Conservation (phyloP, 2,797 vertebrate genomes). For the Varecia variegata region DNA sequence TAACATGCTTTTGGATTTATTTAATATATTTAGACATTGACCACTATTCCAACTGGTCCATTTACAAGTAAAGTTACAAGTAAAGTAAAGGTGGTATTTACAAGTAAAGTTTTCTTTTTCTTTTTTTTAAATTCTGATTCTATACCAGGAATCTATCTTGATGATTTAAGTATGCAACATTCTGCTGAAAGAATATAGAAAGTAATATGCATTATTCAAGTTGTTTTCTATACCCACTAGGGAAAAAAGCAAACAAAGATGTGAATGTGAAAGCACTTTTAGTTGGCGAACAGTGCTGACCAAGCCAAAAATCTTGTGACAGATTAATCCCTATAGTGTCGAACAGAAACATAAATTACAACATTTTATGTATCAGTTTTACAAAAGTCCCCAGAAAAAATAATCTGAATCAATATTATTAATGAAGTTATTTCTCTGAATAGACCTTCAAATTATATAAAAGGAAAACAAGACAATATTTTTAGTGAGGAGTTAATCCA, state of each 20-base stretch:
- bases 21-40: neutral
- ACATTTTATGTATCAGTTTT: neutral
- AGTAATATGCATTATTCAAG: constrained; percentile 65
- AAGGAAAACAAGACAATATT: neutral
- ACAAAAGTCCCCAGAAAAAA: neutral
- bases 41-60: neutral
- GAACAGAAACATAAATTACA: neutral
- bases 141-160: neutral
- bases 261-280: constrained; percentile 43
- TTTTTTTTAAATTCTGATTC: neutral
- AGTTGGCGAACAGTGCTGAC: constrained; percentile 47
- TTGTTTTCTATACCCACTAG: constrained; percentile 27
- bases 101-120: neutral
- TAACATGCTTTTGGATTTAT: neutral
- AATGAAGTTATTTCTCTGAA: neutral
- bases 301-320: constrained; percentile 20
- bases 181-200: constrained; percentile 39
- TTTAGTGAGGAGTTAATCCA: neutral
- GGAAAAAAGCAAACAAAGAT: neutral
- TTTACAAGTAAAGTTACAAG: neutral
- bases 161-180: constrained; percentile 17
- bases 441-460: neutral
- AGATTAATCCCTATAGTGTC: neutral
- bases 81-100: neutral
- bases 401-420: neutral